Conservation (phyloP, 2,888 invertebrate species). For the Dicranocentrus wangi region DNA sequence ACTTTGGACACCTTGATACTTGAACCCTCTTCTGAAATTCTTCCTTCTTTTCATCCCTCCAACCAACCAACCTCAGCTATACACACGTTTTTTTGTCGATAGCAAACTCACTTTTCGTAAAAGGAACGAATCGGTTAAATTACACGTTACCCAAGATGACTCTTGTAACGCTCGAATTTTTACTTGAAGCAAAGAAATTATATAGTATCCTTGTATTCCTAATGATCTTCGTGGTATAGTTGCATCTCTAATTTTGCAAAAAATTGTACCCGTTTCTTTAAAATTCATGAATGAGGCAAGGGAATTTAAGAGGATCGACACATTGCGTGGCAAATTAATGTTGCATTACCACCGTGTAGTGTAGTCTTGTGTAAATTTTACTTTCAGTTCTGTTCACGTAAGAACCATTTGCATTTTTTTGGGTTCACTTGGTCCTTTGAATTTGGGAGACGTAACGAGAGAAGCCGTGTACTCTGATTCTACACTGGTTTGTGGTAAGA, state of each 20-base stretch:
- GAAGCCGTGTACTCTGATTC: slow-evolving; percentile 36
- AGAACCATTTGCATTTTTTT: background rate
- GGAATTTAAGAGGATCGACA: background rate
- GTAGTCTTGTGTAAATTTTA: slow-evolving; percentile 13
- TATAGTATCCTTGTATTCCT: too few relatives aligned
- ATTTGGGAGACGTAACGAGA: slow-evolving; percentile 26
- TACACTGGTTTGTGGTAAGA: slow-evolving; percentile 24
- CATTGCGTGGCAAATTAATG: slow-evolving; percentile 4
- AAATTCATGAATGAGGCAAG: background rate
- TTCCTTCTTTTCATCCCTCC: too few relatives aligned
- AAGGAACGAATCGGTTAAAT: too few relatives aligned
- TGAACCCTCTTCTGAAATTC: too few relatives aligned
- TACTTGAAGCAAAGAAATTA: background rate
- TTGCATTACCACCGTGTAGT: background rate
- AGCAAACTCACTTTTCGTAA: too few relatives aligned
- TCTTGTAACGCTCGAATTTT: slow-evolving; percentile 14
- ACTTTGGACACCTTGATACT: too few relatives aligned
- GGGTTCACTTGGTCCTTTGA: background rate
- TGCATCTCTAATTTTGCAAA: too few relatives aligned
- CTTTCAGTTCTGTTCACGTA: slow-evolving; percentile 4
- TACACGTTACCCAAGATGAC: background rate
- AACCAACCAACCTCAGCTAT: too few relatives aligned
- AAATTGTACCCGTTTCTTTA: background rate
- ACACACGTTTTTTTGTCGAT: too few relatives aligned
- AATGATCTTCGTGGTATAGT: background rate